Base-by-base conservation (phyloP, 2,797 vertebrate species). In the Gorsachius magnificus region DNA sequence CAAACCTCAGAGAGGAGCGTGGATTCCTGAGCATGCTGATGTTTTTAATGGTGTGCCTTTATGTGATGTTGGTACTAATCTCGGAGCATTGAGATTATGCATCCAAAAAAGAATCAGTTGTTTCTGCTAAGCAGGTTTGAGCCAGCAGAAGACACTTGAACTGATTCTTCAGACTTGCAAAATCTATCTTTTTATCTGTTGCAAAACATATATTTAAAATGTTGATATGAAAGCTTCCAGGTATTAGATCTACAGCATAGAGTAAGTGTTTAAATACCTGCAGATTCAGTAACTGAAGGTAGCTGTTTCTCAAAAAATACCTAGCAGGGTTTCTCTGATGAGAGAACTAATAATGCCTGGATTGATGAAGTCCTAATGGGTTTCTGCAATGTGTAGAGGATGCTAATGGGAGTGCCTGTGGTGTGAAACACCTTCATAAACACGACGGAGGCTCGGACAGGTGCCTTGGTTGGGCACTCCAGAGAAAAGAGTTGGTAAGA, bases 41-140 rank as follows among this genome's bases (percentile, higher is more conserved):
- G n/a, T 9, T 53, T 66, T 51, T 11, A 5, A 26, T 41, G 31
- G 45, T 21, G 5, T 36, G 1, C 16, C 11, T 66, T 45, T 36
- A 16, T 18, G 45, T 45, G 64, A 16, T 56, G 36, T 14, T 16
- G 14, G 33, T 54, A 11, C 6, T 56, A 1, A 58, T 45, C 24
- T 21, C 41, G n/a, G 75, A 66, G 53, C 9, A 38, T 48, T 17
- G 26, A 21, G 41, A 38, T 64, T 6, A 17, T 18, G 17, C 2
- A 4, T 38, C 38, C 22, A 11, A 63, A 77, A 82, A 45, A 3
- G 2, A 16, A 35, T 20, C 0, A 0, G 3, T 28, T 84, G 6
- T 7, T 83, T 74, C 66, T 17, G 20, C 36, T 41, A 19, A 87
- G 51, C n/a, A 38, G 15, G 24, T 61, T 70, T 33, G n/a, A 84